Percentiles rank a stretch among this genome's conserved stretches.
Conservation (phyloP, 1,140 invertebrate genomes). For the Atta texana region DNA sequence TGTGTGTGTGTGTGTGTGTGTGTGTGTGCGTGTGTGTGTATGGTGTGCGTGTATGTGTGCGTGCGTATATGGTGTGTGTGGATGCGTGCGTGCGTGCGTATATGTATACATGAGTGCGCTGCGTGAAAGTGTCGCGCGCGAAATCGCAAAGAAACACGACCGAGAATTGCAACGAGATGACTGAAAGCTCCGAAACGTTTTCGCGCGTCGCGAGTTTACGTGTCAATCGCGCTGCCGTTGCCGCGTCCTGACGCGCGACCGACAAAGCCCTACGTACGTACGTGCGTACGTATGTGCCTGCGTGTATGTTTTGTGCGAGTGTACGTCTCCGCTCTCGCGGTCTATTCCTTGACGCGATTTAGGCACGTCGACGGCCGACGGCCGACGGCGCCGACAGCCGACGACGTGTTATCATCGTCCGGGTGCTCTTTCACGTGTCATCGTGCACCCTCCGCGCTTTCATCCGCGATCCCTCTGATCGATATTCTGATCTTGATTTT, state of each 20-base stretch:
- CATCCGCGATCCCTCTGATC: neutral
- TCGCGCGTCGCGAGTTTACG: constrained; percentile 1
- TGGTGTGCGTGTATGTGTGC: neutral
- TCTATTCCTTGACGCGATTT: neutral
- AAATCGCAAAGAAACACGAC: neutral
- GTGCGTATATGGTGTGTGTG: too few relatives aligned
- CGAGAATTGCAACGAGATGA: constrained; percentile 10
- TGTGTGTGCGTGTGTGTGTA: constrained; percentile 10
- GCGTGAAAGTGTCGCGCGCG: neutral
- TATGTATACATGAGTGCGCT: neutral
- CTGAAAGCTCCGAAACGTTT: neutral
- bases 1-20: constrained; percentile 52
- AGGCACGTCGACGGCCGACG: too few relatives aligned
- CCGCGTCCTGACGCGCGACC: neutral
- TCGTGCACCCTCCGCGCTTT: neutral
- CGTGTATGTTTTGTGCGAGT: neutral
- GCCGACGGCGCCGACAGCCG: too few relatives aligned
- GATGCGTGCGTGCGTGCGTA: constrained; percentile 24
- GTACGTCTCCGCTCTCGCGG: neutral
- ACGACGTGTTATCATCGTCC: neutral
- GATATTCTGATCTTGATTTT: constrained; percentile 65
- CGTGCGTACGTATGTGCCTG: too few relatives aligned
- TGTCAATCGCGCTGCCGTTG: neutral
- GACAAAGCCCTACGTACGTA: neutral
- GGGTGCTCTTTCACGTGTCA: constrained; percentile 23